Conservation (phyloP, 2,797 vertebrate genomes). For the Prunella strophiata region DNA sequence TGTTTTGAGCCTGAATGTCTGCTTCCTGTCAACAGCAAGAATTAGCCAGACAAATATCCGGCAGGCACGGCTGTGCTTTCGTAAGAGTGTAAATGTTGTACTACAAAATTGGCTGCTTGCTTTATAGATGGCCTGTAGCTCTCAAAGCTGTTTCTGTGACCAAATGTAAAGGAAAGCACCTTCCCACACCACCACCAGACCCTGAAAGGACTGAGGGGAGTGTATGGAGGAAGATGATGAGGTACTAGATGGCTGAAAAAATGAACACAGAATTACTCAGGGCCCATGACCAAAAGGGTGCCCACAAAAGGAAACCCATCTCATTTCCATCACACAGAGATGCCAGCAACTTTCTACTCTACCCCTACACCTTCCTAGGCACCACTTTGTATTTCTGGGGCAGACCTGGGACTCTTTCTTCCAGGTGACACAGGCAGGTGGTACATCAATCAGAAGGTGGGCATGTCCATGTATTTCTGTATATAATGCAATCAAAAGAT, state of each 20-base stretch:
- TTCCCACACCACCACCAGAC: background rate
- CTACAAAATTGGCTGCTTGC: background rate
- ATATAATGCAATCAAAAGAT: background rate
- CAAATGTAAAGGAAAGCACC: background rate
- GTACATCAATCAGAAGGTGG: background rate
- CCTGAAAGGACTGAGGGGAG: background rate
- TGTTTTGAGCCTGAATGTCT: conserved; percentile 48
- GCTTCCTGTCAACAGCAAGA: conserved; percentile 55
- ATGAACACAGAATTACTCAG: background rate
- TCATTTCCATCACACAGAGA: background rate
- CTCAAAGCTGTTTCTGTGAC: background rate
- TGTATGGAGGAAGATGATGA: background rate
- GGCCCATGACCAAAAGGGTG: background rate
- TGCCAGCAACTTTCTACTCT: background rate
- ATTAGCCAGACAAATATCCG: conserved; percentile 34
- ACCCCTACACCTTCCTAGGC: background rate
- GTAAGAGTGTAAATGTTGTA: background rate
- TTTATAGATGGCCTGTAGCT: background rate
- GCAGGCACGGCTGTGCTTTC: background rate
- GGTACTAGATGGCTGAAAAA: background rate
- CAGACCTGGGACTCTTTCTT: background rate
- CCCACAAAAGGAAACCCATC: background rate
- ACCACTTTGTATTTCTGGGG: background rate
- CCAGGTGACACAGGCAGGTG: background rate
- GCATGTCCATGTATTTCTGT: background rate